A percentile compares a stretch with the other conserved stretches of the same genome.
phyloP scores from a whole-genome alignment of 2,113 vertebrate species.

The Periophthalmodon schlosseri region DNA sequence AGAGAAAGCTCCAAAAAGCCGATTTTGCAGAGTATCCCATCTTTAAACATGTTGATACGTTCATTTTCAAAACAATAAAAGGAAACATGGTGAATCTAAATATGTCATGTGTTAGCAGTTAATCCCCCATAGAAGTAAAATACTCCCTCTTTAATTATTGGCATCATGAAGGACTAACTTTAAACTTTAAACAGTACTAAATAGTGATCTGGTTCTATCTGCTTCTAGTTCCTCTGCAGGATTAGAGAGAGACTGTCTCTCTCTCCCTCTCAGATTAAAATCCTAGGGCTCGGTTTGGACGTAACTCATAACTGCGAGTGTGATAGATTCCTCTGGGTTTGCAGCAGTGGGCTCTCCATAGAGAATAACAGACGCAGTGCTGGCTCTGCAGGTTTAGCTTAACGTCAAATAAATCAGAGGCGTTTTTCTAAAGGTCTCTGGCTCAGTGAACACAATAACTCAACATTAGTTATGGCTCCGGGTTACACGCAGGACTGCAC shows the following conservation, averaged over 20 bases:
- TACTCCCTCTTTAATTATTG: too few species aligned
- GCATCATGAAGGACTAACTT: too few species aligned
- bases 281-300: not conserved
- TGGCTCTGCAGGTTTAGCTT: not conserved
- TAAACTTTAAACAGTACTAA: too few species aligned
- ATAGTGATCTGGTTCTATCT: too few species aligned
- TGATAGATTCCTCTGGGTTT: not conserved
- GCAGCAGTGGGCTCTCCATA: not conserved
- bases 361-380: not conserved
- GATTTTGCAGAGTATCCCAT: too few species aligned
- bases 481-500: not conserved
- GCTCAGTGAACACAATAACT: not conserved
- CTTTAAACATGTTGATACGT: too few species aligned
- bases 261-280: constrained; percentile 10
- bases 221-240: too few species aligned
- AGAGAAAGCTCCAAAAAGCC: too few species aligned
- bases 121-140: too few species aligned
- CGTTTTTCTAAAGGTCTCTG: not conserved
- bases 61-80: too few species aligned
- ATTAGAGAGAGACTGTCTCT: not conserved
- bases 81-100: too few species aligned
- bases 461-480: not conserved
- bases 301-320: not conserved
- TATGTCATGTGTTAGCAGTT: too few species aligned
- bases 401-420: not conserved